A percentile compares a stretch with the other conserved stretches of the same genome.
Evolutionary conservation across 2,888 invertebrate genomes (phyloP).

Genomic region (Notocelia uddmanniana): DNA sequence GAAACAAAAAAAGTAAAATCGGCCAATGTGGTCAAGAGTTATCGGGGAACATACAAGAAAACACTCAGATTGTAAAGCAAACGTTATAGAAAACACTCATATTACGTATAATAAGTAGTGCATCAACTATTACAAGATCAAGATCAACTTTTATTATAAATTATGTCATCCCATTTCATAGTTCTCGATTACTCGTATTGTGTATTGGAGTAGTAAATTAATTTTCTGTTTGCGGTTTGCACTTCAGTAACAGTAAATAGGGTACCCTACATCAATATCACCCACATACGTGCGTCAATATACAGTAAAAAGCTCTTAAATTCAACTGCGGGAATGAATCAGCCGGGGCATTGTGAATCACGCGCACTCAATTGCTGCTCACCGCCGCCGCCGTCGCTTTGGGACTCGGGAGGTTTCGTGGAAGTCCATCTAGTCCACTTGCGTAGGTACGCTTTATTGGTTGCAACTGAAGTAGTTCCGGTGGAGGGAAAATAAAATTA

Average conservation of each 20-base stretch:
- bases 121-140: no score
- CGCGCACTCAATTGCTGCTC: conserved; percentile 30
- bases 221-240: conserved; percentile 21
- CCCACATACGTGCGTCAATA: conserved; percentile 63
- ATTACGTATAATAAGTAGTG: no score
- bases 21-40: no score
- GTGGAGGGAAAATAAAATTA: background rate
- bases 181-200: background rate
- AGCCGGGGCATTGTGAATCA: conserved; percentile 48
- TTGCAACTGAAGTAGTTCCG: background rate
- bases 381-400: conserved; percentile 1
- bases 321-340: conserved; percentile 56
- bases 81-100: no score
- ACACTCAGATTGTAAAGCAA: no score
- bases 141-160: no score
- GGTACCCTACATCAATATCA: conserved; percentile 38
- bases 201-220: background rate
- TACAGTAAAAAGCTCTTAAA: conserved; percentile 55
- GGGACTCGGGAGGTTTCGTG: conserved; percentile 33
- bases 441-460: background rate
- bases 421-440: conserved; percentile 33
- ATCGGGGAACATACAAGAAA: no score
- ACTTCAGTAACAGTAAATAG: conserved; percentile 10
- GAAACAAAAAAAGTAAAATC: no score
- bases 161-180: background rate